Evolutionary conservation across 2,888 invertebrate genomes (phyloP).

Genomic region (Lepidocyrtinus sp.): DNA sequence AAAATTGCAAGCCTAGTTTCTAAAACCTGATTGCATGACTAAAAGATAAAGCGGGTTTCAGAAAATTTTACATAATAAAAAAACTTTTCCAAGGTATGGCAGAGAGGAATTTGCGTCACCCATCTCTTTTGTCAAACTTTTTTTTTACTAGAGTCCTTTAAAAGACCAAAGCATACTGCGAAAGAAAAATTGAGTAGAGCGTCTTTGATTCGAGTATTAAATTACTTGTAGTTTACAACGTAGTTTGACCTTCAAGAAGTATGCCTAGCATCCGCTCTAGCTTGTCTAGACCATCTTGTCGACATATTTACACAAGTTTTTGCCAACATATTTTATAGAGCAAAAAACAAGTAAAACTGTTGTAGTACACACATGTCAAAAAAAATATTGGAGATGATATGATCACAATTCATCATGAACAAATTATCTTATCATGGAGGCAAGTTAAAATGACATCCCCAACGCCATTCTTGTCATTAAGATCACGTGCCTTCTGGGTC

Average conservation of each 20-base stretch:
- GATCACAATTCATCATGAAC: no score
- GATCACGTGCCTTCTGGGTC: not conserved
- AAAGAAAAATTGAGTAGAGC: not conserved
- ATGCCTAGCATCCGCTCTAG: slow-evolving; percentile 3
- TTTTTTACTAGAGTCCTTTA: not conserved
- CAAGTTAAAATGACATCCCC: not conserved
- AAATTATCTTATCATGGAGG: not conserved
- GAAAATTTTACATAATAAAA: not conserved
- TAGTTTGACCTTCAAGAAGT: slow-evolving; percentile 23
- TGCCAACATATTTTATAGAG: not conserved
- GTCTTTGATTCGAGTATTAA: not conserved
- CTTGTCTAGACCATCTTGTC: not conserved
- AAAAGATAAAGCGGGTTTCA: not conserved
- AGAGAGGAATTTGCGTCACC: not conserved
- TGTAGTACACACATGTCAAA: not conserved
- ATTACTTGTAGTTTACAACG: not conserved
- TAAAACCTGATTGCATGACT: not conserved
- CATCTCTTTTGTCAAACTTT: not conserved
- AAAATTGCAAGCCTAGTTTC: not conserved
- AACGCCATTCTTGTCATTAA: not conserved
- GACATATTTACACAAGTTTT: not conserved
- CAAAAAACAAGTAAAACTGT: not conserved
- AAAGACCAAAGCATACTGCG: not conserved
- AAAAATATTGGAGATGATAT: not conserved
- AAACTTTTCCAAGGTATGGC: not conserved